Conservation (phyloP, 2,113 vertebrate species). For the Festucalex cinctus region DNA sequence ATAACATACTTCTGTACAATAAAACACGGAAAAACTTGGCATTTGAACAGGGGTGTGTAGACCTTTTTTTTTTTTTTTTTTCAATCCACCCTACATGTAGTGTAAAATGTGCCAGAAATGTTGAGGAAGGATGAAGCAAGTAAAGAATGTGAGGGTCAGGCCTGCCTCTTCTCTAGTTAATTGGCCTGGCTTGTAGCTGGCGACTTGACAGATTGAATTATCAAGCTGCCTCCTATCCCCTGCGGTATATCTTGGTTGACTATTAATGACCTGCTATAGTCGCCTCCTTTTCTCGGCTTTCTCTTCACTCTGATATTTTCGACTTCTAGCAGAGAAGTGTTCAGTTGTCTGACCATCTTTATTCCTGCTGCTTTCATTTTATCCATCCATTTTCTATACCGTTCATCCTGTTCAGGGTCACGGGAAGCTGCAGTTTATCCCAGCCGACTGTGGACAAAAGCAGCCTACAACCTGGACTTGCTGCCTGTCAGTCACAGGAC, state of each 20-base stretch:
- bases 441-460: neutral
- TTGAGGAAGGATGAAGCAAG: constrained; percentile 40
- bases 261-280: constrained; percentile 67
- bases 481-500: neutral
- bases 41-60: no score
- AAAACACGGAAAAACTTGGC: no score
- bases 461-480: neutral
- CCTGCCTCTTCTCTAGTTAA: constrained; percentile 69
- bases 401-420: neutral
- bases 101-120: constrained; percentile 32
- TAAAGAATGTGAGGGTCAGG: constrained; percentile 50
- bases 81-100: no score
- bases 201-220: constrained; percentile 73
- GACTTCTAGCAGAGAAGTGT: constrained; percentile 29
- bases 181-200: constrained; percentile 65
- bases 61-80: no score
- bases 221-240: constrained; percentile 65
- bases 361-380: constrained; percentile 17
- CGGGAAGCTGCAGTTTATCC: neutral
- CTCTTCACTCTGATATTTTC: constrained; percentile 24
- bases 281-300: constrained; percentile 26
- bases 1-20: no score
- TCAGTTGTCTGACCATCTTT: constrained; percentile 17
- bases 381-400: neutral
- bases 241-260: constrained; percentile 62